Evolutionary conservation across 2,113 vertebrate genomes (phyloP).

Genomic region (Micronisus gabar): DNA sequence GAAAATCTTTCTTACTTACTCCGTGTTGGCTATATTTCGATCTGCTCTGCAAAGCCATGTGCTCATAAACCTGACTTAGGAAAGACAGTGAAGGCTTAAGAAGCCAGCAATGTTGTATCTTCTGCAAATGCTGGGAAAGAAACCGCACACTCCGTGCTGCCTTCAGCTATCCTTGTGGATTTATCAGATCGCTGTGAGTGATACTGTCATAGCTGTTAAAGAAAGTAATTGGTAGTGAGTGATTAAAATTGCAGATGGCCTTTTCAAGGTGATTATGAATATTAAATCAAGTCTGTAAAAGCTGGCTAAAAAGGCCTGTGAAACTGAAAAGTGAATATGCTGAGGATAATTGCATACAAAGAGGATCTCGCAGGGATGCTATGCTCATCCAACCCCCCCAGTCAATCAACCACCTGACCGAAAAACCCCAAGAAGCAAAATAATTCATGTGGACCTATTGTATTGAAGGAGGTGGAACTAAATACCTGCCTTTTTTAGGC

Average conservation of each 20-base stretch:
- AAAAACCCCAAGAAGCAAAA: neutral
- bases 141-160: neutral
- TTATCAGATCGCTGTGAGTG: constrained; percentile 31
- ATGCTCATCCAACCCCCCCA: neutral
- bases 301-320: neutral
- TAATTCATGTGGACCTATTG: neutral
- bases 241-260: constrained; percentile 72
- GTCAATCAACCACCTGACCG: neutral
- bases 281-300: constrained; percentile 63
- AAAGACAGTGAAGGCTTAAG: neutral
- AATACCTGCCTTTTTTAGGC: neutral
- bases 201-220: constrained; percentile 57
- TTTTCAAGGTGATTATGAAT: constrained; percentile 66
- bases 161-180: neutral
- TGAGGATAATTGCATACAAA: neutral
- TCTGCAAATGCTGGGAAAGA: neutral
- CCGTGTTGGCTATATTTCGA: neutral
- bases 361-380: neutral
- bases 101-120: neutral
- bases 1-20: neutral
- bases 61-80: neutral
- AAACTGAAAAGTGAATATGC: neutral
- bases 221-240: constrained; percentile 60
- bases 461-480: neutral
- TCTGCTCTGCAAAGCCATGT: neutral